phyloP scores from a whole-genome alignment of 2,113 vertebrate genomes.

The Serilophus lunatus region DNA sequence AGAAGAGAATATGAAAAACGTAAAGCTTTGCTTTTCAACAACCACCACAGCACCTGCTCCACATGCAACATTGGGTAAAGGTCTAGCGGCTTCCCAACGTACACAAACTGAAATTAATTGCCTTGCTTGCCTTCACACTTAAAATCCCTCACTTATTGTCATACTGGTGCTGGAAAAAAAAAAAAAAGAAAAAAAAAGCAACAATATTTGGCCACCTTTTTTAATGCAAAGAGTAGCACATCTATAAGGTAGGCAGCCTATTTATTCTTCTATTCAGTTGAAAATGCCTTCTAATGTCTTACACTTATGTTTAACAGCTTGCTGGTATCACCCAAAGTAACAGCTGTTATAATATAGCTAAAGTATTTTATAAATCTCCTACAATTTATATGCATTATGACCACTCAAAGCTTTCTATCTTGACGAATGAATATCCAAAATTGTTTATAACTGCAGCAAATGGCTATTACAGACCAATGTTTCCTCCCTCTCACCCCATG shows the following conservation, averaged over 20 bases:
- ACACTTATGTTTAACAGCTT: not conserved
- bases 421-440: not conserved
- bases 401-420: not conserved
- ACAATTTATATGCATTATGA: not conserved
- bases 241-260: not conserved
- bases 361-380: not conserved
- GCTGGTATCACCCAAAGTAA: not conserved
- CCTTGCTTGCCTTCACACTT: not conserved
- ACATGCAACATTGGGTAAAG: not conserved
- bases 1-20: not conserved
- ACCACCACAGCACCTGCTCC: not conserved
- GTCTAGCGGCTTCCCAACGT: not conserved
- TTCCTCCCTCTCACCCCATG: not conserved
- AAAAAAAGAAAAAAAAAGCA: rapidly evolving
- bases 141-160: not conserved
- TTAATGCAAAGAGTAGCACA: not conserved
- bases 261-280: not conserved
- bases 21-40: not conserved
- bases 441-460: not conserved
- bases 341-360: not conserved
- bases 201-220: not conserved
- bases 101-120: not conserved
- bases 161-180: not conserved
- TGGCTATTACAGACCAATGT: not conserved
- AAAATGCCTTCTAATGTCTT: not conserved